phyloP scores from a whole-genome alignment of 1,140 invertebrate species.

The Cataglyphis hispanica region DNA sequence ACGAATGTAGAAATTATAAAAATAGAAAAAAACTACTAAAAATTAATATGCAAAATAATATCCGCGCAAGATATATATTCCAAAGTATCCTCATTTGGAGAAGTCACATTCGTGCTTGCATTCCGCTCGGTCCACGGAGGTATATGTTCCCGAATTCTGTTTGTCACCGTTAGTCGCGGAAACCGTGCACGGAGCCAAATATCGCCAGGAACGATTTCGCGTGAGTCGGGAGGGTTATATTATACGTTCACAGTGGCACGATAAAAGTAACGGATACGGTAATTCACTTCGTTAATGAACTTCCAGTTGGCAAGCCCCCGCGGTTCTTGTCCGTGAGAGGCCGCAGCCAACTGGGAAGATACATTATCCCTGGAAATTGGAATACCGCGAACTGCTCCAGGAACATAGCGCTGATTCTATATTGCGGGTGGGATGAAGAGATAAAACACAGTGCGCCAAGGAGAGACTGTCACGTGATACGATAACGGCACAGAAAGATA shows the following conservation, averaged over 20 bases:
- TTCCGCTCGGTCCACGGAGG: background rate
- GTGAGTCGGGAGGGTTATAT: constrained; percentile 37
- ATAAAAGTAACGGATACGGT: constrained; percentile 81
- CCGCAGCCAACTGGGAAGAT: constrained; percentile 72
- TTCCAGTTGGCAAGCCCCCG: constrained; percentile 77
- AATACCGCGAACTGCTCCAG: constrained; percentile 62
- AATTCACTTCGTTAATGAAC: constrained; percentile 81
- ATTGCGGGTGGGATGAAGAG: constrained; percentile 55
- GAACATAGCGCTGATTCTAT: constrained; percentile 57
- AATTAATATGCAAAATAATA: constrained; percentile 12
- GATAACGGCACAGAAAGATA: constrained; percentile 12
- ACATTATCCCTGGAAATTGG: constrained; percentile 75
- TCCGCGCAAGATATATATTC: background rate
- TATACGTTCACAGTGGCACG: constrained; percentile 69
- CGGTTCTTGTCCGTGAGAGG: constrained; percentile 52
- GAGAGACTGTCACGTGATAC: constrained; percentile 16
- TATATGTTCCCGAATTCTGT: constrained; percentile 59
- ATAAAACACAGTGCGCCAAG: constrained; percentile 44
- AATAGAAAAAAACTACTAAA: background rate
- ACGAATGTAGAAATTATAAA: background rate
- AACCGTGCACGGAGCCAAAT: constrained; percentile 67
- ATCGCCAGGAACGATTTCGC: constrained; percentile 73
- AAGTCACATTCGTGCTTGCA: constrained; percentile 11
- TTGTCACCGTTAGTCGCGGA: constrained; percentile 58
- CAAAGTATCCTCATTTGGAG: constrained; percentile 26